Conservation (phyloP, 1,140 invertebrate genomes). For the Drosophila baimaii region DNA sequence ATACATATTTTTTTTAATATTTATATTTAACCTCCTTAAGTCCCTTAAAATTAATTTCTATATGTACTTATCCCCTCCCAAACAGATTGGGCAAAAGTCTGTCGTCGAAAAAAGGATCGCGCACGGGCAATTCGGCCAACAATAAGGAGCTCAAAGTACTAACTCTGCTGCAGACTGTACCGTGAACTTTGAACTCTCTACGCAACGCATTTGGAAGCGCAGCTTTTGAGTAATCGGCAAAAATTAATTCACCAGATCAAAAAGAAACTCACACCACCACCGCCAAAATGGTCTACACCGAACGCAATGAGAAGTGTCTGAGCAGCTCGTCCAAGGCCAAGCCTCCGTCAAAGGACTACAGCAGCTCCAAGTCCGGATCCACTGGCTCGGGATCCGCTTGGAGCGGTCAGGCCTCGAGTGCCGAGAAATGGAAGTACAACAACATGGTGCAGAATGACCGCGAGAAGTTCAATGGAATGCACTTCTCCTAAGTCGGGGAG, state of each 20-base stretch:
- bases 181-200: conserved; percentile 84
- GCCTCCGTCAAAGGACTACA: conserved; percentile 22
- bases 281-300: conserved; percentile 75
- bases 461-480: conserved; percentile 77
- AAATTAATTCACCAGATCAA: conserved; percentile 17
- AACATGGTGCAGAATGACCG: conserved; percentile 79
- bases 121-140: conserved; percentile 89
- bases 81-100: conserved; percentile 88
- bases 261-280: conserved; percentile 11
- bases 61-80: not conserved
- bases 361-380: conserved; percentile 6
- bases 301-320: conserved; percentile 73
- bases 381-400: conserved; percentile 34
- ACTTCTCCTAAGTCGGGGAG: conserved; percentile 60
- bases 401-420: conserved; percentile 64
- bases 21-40: not conserved
- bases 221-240: conserved; percentile 48
- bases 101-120: conserved; percentile 88
- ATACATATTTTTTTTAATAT: not conserved
- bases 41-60: not conserved
- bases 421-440: conserved; percentile 83
- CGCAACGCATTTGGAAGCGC: conserved; percentile 30
- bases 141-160: conserved; percentile 90
- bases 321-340: conserved; percentile 51
- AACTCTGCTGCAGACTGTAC: conserved; percentile 90